These are phyloP conservation scores for Engraulis encrasicolus DNA, from an alignment of 2,113 vertebrate genomes.

Conservation along the genomic window DNA sequence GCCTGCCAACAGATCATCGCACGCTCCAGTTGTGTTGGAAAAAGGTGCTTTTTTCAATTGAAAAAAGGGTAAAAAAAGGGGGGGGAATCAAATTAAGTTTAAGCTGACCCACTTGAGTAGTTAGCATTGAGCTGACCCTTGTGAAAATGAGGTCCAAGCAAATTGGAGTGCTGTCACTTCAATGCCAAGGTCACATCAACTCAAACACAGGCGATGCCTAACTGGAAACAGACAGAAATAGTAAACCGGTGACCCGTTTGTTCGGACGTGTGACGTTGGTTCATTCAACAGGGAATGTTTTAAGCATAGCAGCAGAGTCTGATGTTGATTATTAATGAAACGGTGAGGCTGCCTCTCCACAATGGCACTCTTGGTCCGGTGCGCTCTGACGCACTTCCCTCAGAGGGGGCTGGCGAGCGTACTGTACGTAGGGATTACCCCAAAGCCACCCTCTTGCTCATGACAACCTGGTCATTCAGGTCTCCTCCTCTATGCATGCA, in stretches of 20 bases:
- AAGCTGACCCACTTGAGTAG: background rate
- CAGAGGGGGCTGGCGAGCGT: background rate
- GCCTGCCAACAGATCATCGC: background rate
- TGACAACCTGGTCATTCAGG: constrained; percentile 2
- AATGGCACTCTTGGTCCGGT: background rate
- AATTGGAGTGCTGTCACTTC: no score
- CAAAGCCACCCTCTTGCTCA: background rate
- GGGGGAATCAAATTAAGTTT: background rate
- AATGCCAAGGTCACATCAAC: background rate
- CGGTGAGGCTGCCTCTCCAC: background rate
- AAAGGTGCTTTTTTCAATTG: background rate
- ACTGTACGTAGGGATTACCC: background rate
- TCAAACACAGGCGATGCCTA: background rate
- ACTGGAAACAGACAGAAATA: background rate
- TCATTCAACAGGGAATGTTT: background rate
- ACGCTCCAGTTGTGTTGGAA: background rate
- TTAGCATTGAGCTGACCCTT: background rate
- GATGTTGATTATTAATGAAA: constrained; percentile 9
- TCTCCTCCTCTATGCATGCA: background rate
- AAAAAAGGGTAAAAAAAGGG: no score
- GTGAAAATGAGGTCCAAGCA: background rate
- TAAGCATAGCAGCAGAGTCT: background rate
- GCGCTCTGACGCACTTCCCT: background rate
- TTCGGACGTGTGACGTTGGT: background rate
- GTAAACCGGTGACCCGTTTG: background rate